These are phyloP conservation scores for Sycobia sp. DNA, from an alignment of 1,140 invertebrate species.

Conservation along the genomic window DNA sequence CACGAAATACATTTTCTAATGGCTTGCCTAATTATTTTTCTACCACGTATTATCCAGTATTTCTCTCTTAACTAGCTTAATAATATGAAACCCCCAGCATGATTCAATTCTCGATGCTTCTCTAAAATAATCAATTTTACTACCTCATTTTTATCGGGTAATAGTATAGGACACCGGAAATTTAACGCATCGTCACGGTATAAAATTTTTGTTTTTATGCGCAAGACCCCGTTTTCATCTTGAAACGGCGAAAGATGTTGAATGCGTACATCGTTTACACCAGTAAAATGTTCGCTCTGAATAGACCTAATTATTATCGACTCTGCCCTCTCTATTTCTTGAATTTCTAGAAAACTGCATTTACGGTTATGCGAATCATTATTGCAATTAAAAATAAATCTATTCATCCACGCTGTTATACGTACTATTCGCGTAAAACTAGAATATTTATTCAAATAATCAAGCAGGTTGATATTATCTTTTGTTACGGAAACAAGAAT, in stretches of 20 bases:
- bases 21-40: slow-evolving; percentile 6
- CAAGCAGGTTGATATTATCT: neutral
- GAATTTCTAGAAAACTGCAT: neutral
- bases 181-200: slow-evolving; percentile 29
- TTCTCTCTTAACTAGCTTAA: slow-evolving; percentile 30
- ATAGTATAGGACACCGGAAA: neutral
- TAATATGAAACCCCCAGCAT: slow-evolving; percentile 1
- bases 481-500: neutral
- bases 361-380: neutral
- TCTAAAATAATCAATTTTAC: neutral
- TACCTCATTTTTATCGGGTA: neutral
- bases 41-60: slow-evolving; percentile 26
- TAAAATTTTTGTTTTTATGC: slow-evolving; percentile 41
- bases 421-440: neutral
- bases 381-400: neutral
- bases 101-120: slow-evolving; percentile 7
- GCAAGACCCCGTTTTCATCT: slow-evolving; percentile 31
- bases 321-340: neutral
- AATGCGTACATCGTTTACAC: too few species aligned
- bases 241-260: neutral
- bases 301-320: neutral
- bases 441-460: neutral
- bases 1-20: slow-evolving; percentile 11
- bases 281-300: neutral
- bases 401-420: neutral